Percentiles rank a stretch among this genome's conserved stretches.
phyloP scores from a whole-genome alignment of 2,797 vertebrate genomes.

The Kryptopterus vitreolus region DNA sequence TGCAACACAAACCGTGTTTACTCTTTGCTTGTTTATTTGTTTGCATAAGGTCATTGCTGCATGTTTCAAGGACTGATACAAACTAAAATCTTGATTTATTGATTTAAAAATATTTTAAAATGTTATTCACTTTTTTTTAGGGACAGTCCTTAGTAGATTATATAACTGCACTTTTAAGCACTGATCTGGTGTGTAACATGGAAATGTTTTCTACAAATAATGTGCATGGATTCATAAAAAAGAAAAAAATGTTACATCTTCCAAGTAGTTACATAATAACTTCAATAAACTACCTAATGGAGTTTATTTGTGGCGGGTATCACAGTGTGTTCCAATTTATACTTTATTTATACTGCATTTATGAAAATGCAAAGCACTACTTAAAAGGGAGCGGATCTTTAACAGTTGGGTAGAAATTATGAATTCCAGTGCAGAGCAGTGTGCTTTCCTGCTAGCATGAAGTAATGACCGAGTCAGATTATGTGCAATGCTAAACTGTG shows the following conservation, averaged over 20 bases:
- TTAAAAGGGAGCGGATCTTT: neutral
- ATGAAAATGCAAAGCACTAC: neutral
- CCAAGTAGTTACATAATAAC: neutral
- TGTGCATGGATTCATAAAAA: neutral
- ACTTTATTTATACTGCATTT: too few relatives aligned
- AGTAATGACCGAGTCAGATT: neutral
- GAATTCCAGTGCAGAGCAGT: neutral
- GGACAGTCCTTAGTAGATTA: neutral
- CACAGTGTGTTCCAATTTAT: neutral
- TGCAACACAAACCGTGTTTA: slow-evolving; percentile 2
- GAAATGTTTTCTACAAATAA: neutral
- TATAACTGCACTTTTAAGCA: neutral
- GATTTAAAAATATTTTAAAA: neutral
- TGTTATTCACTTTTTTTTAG: neutral
- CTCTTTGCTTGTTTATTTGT: neutral
- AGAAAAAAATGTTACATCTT: neutral
- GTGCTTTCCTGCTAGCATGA: too few relatives aligned
- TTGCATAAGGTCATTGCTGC: neutral
- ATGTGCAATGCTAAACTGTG: neutral
- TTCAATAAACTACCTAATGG: slow-evolving; percentile 10
- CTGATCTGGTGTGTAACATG: neutral
- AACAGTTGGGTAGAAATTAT: neutral
- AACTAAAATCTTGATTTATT: neutral
- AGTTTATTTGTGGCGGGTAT: neutral
- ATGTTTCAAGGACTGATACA: neutral